phyloP scores from a whole-genome alignment of 2,113 vertebrate genomes.

The Colistium nudipinnis region DNA sequence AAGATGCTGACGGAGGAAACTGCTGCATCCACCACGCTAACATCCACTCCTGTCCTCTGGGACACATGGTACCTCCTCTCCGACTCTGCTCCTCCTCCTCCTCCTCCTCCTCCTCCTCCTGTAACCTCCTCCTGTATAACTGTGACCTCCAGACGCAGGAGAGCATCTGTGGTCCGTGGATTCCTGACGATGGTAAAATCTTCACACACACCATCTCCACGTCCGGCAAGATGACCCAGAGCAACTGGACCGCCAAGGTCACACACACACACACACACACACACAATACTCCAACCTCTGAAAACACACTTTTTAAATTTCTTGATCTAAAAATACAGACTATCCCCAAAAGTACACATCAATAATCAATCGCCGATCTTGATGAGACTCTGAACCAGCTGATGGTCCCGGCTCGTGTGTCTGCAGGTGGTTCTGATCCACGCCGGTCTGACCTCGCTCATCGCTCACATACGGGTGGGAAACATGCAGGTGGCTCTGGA shows the following conservation, averaged over 20 bases:
- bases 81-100: no score
- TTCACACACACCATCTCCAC: constrained; percentile 88
- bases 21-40: constrained; percentile 89
- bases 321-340: background rate
- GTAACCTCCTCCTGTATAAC: no score
- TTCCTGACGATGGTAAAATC: constrained; percentile 87
- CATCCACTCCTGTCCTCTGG: constrained; percentile 88
- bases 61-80: constrained; percentile 80
- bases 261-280: no score
- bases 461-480: constrained; percentile 86
- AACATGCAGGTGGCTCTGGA: constrained; percentile 87
- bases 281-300: no score
- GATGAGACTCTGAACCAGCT: no score
- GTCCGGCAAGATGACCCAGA: constrained; percentile 85
- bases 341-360: no score
- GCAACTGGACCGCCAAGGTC: constrained; percentile 89
- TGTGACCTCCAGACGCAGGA: constrained; percentile 66
- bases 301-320: no score
- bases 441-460: constrained; percentile 83
- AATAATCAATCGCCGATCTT: no score
- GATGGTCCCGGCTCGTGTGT: no score
- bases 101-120: no score
- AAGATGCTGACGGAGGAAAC: constrained; percentile 85
- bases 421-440: constrained; percentile 85
- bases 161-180: constrained; percentile 87